These are phyloP conservation scores for Nomada goodeniana DNA, from an alignment of 2,888 invertebrate species.

Conservation along the genomic window DNA sequence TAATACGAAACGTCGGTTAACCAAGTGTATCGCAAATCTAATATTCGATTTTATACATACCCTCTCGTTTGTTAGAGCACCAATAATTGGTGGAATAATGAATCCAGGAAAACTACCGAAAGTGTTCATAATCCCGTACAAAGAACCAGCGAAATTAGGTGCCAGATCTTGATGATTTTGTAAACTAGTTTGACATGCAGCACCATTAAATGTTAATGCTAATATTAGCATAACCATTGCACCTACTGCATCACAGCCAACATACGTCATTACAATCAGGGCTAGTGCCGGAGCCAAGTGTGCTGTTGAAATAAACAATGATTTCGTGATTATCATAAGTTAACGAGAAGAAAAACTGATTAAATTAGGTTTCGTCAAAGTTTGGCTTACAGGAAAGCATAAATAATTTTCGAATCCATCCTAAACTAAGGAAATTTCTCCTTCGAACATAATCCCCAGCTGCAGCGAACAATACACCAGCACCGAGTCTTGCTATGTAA, in stretches of 20 bases:
- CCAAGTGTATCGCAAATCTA: background rate
- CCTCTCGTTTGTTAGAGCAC: constrained; percentile 77
- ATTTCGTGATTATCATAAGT: background rate
- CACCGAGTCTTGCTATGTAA: constrained; percentile 89
- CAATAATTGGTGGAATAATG: constrained; percentile 81
- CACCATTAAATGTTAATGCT: constrained; percentile 80
- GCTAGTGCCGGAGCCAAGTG: constrained; percentile 85
- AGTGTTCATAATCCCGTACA: constrained; percentile 83
- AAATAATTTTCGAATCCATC: constrained; percentile 79
- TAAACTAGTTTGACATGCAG: constrained; percentile 82
- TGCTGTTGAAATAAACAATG: constrained; percentile 68
- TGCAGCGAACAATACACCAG: constrained; percentile 90
- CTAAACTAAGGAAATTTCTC: constrained; percentile 84
- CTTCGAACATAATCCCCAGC: constrained; percentile 88
- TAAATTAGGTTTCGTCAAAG: background rate
- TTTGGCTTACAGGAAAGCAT: constrained; percentile 80
- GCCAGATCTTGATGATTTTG: constrained; percentile 83
- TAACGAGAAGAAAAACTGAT: background rate
- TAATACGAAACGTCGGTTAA: too few relatives aligned
- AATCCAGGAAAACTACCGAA: constrained; percentile 83
- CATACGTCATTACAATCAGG: constrained; percentile 83
- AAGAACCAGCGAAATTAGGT: constrained; percentile 83
- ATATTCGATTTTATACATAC: constrained; percentile 61
- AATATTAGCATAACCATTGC: constrained; percentile 80
- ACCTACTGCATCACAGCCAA: constrained; percentile 75